These are phyloP conservation scores for Prenolepis imparis DNA, from an alignment of 2,888 invertebrate genomes.

Conservation along the genomic window DNA sequence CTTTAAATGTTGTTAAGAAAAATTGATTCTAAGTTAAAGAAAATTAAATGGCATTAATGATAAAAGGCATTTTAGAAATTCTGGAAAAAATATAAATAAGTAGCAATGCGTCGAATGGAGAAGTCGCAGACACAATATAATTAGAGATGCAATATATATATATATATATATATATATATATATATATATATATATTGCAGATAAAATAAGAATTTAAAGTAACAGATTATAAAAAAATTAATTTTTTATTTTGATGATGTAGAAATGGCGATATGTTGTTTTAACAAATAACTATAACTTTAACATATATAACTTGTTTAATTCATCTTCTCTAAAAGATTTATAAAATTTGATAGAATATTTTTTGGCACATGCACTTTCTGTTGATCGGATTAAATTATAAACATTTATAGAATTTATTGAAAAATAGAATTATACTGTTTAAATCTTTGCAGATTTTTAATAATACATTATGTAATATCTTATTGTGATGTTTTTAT, in stretches of 20 bases:
- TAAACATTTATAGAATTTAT: not conserved
- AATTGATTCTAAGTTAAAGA: not conserved
- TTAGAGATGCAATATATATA: not conserved
- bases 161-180: too few species aligned
- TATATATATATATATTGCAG: too few species aligned
- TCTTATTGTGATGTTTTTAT: not conserved
- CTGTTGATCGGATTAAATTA: not conserved
- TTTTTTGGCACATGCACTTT: not conserved
- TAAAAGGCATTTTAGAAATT: not conserved
- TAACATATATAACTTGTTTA: not conserved
- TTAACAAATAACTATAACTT: too few species aligned
- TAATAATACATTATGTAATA: not conserved
- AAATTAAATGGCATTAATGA: not conserved
- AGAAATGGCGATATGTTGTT: not conserved
- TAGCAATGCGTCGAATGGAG: not conserved
- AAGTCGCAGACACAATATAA: not conserved
- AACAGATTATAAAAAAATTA: not conserved
- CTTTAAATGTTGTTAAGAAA: not conserved
- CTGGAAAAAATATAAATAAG: not conserved
- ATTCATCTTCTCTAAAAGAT: not conserved
- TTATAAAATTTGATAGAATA: not conserved
- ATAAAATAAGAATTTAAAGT: conserved; percentile 1
- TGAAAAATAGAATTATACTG: not conserved
- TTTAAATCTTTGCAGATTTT: not conserved
- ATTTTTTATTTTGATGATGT: not conserved